Percentiles rank a stretch among this genome's conserved stretches.
phyloP scores from a whole-genome alignment of 2,113 vertebrate genomes.

The Pandion haliaetus region DNA sequence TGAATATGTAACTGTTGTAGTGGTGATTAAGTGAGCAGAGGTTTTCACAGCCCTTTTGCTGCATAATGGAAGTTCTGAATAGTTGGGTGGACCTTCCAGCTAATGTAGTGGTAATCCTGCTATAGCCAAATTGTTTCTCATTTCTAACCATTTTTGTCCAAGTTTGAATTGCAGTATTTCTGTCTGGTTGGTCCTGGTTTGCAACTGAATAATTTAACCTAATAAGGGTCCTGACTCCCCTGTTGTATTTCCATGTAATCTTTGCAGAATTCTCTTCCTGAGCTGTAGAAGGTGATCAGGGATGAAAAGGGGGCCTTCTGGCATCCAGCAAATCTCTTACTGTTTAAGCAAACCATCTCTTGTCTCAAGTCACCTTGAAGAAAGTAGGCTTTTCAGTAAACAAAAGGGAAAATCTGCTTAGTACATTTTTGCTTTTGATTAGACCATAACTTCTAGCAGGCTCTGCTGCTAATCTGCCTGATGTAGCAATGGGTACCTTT shows the following conservation, averaged over 20 bases:
- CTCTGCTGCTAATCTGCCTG: background rate
- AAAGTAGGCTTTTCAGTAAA: slow-evolving; percentile 21
- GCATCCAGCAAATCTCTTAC: background rate
- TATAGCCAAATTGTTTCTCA: background rate
- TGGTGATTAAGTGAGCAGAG: background rate
- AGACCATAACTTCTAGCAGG: background rate
- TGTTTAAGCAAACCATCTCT: background rate
- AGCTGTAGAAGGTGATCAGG: background rate
- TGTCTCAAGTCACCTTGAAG: slow-evolving; percentile 33
- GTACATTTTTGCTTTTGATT: background rate
- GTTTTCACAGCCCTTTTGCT: background rate
- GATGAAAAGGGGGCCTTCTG: background rate
- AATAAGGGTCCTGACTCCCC: background rate
- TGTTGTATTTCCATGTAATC: background rate
- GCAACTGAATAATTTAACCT: background rate
- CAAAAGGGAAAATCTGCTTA: slow-evolving; percentile 25
- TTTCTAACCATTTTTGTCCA: background rate
- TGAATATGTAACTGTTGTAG: background rate
- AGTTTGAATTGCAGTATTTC: background rate
- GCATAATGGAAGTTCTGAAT: background rate
- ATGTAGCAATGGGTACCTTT: background rate
- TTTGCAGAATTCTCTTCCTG: background rate
- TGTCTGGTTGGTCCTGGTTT: background rate
- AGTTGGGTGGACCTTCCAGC: background rate
- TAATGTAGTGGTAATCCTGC: background rate